Base-by-base conservation (phyloP, 2,797 vertebrate species). In the Gouania willdenowi region DNA sequence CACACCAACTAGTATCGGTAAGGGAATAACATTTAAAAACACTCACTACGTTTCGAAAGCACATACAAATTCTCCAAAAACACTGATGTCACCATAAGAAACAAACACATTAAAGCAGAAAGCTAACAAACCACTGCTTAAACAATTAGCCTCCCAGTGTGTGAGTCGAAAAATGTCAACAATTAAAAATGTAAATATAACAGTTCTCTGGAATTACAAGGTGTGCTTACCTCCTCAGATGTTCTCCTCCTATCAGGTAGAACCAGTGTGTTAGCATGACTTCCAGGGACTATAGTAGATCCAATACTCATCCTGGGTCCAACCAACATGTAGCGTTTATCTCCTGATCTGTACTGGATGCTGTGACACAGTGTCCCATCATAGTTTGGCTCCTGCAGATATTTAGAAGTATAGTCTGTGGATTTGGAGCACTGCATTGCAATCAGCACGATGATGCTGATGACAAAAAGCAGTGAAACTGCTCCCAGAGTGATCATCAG, bases 401-500 rank as follows among this genome's bases (percentile, higher is more conserved):
- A 72, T 26, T 71, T 77, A 17, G 64, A 40, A 3, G 35, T 52
- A 29, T 51, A 40, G 17, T 66, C 61, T 41, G 50, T 44, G 3
- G 65, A 13, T 52, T 66, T 71, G 3, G 66, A 74, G 31, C 67
- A 74, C 54, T 75, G 75, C 67, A 75, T 72, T 48, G 44, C 41
- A 28, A 75, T 53, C 43, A 75, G 30, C 16, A 72, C 43, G 1
- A 73, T 44, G 19, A 79, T 73, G 5, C 18, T 79, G 47, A 71
- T 27, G 10, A 77, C 10, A 12, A 77, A 71, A 12, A 77, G 53
- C 2, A 17, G 3, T 1, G 70, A 77, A 27, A 75, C 67, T n/a
- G 64, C 48, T 1, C 48, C 63, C 48, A 77, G 20, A 55, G 63
- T 66, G 12, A 70, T 55, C 21, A 70, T 74, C 25, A 71, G 41